These are phyloP conservation scores for Chromobotia macracanthus DNA, from an alignment of 2,797 vertebrate species.

Conservation along the genomic window DNA sequence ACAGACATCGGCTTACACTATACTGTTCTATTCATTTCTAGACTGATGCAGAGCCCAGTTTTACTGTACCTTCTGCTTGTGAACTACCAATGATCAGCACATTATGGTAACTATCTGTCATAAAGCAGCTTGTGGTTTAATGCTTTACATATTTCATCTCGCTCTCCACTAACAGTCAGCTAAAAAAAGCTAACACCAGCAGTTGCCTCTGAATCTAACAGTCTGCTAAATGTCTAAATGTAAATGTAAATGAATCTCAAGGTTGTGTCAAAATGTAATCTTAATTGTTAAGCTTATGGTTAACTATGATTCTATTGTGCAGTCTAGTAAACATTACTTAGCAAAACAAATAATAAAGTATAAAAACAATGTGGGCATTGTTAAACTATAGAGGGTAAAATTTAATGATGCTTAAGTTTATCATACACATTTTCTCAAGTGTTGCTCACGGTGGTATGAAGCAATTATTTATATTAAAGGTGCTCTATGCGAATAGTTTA, in stretches of 20 bases:
- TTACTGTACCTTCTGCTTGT: neutral
- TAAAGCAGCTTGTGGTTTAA: slow-evolving; percentile 2
- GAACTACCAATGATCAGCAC: neutral
- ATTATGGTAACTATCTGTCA: neutral
- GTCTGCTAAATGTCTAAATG: too few species aligned
- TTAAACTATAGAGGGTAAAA: slow-evolving; percentile 15
- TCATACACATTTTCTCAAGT: neutral
- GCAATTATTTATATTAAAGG: neutral
- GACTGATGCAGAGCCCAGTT: neutral
- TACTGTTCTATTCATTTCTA: neutral
- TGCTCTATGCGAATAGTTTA: neutral
- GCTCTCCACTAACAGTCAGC: slow-evolving; percentile 33
- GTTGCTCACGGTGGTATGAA: neutral
- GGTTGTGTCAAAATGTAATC: slow-evolving; percentile 33
- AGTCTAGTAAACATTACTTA: slow-evolving; percentile 26
- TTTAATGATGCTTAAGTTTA: neutral
- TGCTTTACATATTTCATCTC: neutral
- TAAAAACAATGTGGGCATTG: slow-evolving; percentile 17
- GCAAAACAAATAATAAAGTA: slow-evolving; percentile 17
- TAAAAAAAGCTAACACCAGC: slow-evolving; percentile 31
- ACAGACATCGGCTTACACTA: neutral
- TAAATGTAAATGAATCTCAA: too few species aligned
- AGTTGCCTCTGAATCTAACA: slow-evolving; percentile 32
- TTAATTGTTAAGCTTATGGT: neutral
- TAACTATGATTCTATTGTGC: slow-evolving; percentile 21